Evolutionary conservation across 2,888 invertebrate genomes (phyloP).

Genomic region (Subacronicta megacephala): DNA sequence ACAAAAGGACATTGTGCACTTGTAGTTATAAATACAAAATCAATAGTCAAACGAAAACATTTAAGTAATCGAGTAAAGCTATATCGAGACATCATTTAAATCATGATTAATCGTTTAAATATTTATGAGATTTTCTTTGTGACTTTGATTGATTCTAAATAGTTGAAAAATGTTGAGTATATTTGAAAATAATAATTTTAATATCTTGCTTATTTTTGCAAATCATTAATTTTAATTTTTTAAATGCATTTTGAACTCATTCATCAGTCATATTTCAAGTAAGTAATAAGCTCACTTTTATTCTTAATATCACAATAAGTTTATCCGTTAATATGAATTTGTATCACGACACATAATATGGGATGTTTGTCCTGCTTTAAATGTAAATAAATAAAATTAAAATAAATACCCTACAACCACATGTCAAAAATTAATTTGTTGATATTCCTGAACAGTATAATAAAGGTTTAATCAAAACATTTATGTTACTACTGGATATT

Average conservation of each 20-base stretch:
- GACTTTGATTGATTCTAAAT: conserved; percentile 9
- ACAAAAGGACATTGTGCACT: not conserved
- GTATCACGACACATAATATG: too few species aligned
- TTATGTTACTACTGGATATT: too few species aligned
- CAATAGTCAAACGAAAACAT: not conserved
- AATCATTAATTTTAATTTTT: not conserved
- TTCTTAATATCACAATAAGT: too few species aligned
- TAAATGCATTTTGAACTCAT: not conserved
- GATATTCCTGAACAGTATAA: too few species aligned
- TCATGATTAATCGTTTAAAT: conserved; percentile 26
- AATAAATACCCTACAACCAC: too few species aligned
- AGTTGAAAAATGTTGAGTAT: not conserved
- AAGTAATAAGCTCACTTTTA: not conserved
- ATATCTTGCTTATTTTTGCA: not conserved
- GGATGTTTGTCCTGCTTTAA: too few species aligned
- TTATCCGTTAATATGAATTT: too few species aligned
- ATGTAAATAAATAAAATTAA: too few species aligned
- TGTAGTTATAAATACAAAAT: too few species aligned
- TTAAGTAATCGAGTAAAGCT: not conserved
- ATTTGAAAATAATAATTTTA: not conserved
- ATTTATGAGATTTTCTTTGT: conserved; percentile 5
- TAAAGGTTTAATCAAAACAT: too few species aligned
- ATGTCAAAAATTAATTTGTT: too few species aligned
- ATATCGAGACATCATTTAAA: not conserved
- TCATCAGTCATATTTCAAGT: not conserved